phyloP scores from a whole-genome alignment of 2,888 invertebrate species.

The Hydrotaea diabolus region DNA sequence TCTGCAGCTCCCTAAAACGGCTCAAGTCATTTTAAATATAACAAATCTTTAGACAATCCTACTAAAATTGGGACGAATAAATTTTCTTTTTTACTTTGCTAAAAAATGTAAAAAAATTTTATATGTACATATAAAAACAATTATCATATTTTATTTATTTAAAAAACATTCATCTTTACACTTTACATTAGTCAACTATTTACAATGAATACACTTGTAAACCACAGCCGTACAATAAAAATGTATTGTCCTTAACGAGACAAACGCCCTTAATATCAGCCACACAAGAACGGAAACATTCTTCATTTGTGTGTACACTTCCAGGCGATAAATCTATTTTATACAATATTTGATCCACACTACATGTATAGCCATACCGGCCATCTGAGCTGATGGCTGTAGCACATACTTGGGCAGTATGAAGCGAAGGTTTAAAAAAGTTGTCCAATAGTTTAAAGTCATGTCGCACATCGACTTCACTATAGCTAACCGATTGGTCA shows the following conservation, averaged over 20 bases:
- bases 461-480: conserved; percentile 70
- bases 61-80: too few species aligned
- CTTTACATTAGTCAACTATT: conserved; percentile 27
- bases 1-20: too few species aligned
- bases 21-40: too few species aligned
- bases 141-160: too few species aligned
- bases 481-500: conserved; percentile 85
- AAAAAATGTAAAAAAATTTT: too few species aligned
- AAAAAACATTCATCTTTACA: too few species aligned
- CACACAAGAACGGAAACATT: conserved; percentile 82
- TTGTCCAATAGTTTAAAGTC: conserved; percentile 71
- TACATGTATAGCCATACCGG: conserved; percentile 82
- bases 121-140: too few species aligned
- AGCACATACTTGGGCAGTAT: conserved; percentile 90
- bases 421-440: conserved; percentile 81
- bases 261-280: conserved; percentile 87
- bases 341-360: conserved; percentile 86
- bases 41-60: too few species aligned
- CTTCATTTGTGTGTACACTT: conserved; percentile 76
- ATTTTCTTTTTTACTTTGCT: too few species aligned
- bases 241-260: conserved; percentile 62
- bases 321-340: conserved; percentile 81
- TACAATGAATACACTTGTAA: conserved; percentile 70
- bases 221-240: conserved; percentile 77
- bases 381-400: conserved; percentile 76